Percentiles rank a stretch among this genome's conserved stretches.
Conservation (phyloP, 2,113 vertebrate species). For the Apistogramma diplotaenia region DNA sequence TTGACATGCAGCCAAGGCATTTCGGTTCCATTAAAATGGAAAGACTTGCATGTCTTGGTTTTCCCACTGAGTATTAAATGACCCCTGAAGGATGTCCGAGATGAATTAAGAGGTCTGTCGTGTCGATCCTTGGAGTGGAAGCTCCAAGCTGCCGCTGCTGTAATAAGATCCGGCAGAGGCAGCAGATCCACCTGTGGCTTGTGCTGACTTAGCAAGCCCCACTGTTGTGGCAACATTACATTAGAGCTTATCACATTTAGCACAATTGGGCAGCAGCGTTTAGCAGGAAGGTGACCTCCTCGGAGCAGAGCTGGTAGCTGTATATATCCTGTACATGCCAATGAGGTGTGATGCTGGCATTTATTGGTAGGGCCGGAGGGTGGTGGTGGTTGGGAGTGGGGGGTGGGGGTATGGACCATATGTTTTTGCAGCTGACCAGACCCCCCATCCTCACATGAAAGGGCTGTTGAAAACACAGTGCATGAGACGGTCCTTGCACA, state of each 20-base stretch:
- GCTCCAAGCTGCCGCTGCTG: slow-evolving; percentile 32
- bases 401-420: slow-evolving; percentile 8
- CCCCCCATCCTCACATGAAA: slow-evolving; percentile 76
- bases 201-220: slow-evolving; percentile 63
- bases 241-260: slow-evolving; percentile 61
- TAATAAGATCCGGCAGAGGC: slow-evolving; percentile 67
- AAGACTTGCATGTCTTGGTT: slow-evolving; percentile 54
- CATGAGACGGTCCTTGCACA: slow-evolving; percentile 54
- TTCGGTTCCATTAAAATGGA: slow-evolving; percentile 50
- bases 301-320: slow-evolving; percentile 20
- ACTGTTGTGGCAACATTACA: slow-evolving; percentile 51
- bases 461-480: slow-evolving; percentile 52
- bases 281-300: slow-evolving; percentile 74
- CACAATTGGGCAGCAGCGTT: slow-evolving; percentile 52
- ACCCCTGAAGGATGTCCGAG: slow-evolving; percentile 62
- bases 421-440: slow-evolving; percentile 82
- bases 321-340: slow-evolving; percentile 30
- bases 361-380: slow-evolving; percentile 68
- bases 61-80: slow-evolving; percentile 60
- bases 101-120: slow-evolving; percentile 67
- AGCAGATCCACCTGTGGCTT: slow-evolving; percentile 71
- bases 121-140: slow-evolving; percentile 58
- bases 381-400: background rate
- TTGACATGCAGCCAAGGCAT: slow-evolving; percentile 41
- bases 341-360: slow-evolving; percentile 72